A percentile compares a stretch with the other conserved stretches of the same genome.
Conservation (phyloP, 2,888 invertebrate genomes). For the Falcaria lacertinaria region DNA sequence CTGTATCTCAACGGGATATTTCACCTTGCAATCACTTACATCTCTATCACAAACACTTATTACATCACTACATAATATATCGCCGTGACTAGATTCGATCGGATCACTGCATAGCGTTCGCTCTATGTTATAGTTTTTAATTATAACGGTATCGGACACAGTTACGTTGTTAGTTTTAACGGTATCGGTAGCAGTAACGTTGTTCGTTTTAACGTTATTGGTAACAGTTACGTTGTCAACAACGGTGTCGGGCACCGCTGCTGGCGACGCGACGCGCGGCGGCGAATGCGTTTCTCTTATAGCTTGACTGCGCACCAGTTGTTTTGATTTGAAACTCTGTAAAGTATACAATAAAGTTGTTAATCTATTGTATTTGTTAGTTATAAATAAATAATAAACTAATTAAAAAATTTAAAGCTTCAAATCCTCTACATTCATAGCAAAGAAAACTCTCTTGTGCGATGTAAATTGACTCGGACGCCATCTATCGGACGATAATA, state of each 20-base stretch:
- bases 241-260: conserved; percentile 11
- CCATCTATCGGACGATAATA: neutral
- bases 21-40: conserved; percentile 37
- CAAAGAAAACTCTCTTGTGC: no score
- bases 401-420: no score
- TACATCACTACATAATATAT: conserved; percentile 34
- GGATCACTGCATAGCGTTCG: neutral
- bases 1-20: conserved; percentile 69
- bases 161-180: conserved; percentile 13
- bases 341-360: conserved; percentile 11
- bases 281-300: conserved; percentile 90
- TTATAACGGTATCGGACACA: conserved; percentile 13
- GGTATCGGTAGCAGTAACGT: conserved; percentile 10
- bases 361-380: no score
- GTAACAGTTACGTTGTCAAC: no score
- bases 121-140: conserved; percentile 9
- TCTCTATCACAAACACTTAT: conserved; percentile 25
- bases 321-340: conserved; percentile 86
- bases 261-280: conserved; percentile 77
- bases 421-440: no score
- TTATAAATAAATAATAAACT: no score
- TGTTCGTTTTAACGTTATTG: conserved; percentile 12
- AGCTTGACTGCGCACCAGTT: conserved; percentile 93
- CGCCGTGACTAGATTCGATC: conserved; percentile 54
- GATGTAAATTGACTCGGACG: no score